phyloP scores from a whole-genome alignment of 2,797 vertebrate genomes.

The Galagoides demidoff region DNA sequence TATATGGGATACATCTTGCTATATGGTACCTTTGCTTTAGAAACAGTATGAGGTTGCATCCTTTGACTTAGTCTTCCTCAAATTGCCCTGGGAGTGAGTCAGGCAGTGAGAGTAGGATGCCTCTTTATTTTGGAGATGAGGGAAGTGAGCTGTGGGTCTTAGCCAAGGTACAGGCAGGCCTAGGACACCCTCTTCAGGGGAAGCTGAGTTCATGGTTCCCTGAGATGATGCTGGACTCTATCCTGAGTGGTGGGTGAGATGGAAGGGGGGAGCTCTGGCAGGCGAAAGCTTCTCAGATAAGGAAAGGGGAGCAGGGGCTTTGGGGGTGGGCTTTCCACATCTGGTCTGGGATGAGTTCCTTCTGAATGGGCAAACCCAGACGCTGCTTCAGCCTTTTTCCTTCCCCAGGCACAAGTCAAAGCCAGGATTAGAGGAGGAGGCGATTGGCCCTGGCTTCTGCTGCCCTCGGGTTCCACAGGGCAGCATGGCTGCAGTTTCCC shows the following conservation, averaged over 20 bases:
- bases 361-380: not conserved
- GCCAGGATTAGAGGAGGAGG: not conserved
- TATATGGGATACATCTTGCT: not conserved
- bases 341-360: not conserved
- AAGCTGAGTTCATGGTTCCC: not conserved
- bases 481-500: not conserved
- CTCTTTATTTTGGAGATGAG: not conserved
- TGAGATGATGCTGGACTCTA: not conserved
- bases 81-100: not conserved
- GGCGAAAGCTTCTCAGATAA: not conserved
- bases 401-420: not conserved
- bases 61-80: not conserved
- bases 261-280: not conserved
- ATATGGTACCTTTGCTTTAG: not conserved
- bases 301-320: not conserved
- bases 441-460: not conserved
- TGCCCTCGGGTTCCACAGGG: not conserved
- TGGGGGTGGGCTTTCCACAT: fast-evolving
- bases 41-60: not conserved
- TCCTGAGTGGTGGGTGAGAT: not conserved
- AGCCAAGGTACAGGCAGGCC: not conserved
- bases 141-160: not conserved
- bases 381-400: not conserved
- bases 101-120: not conserved
- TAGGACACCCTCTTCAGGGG: not conserved